Evolutionary conservation across 2,113 vertebrate species (phyloP).

Genomic region (Gymnobelideus leadbeateri): DNA sequence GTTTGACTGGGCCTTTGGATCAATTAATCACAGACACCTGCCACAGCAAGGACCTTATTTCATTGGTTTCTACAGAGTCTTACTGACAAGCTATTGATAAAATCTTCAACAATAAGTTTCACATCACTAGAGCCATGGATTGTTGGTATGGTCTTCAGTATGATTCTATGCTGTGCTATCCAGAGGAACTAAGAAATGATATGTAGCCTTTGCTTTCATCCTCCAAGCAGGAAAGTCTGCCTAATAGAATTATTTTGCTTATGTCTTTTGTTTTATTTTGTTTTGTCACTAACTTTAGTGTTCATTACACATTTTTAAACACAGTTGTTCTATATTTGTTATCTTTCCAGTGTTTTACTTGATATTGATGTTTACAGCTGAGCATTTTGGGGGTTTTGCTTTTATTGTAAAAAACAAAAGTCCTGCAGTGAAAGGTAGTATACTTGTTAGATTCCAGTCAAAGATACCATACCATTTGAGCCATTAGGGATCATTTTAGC

Average conservation of each 20-base stretch:
- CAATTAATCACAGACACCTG: conserved; percentile 85
- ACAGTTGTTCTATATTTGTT: conserved; percentile 81
- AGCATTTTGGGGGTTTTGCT: conserved; percentile 78
- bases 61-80: conserved; percentile 81
- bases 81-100: conserved; percentile 89
- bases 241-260: conserved; percentile 56
- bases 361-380: conserved; percentile 78
- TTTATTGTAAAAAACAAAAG: conserved; percentile 81
- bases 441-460: conserved; percentile 83
- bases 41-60: conserved; percentile 71
- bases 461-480: conserved; percentile 77
- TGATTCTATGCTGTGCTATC: conserved; percentile 95
- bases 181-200: conserved; percentile 93
- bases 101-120: conserved; percentile 91
- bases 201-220: conserved; percentile 70
- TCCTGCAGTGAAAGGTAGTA: conserved; percentile 82
- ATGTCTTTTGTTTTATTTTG: not conserved
- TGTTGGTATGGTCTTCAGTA: conserved; percentile 93
- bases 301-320: conserved; percentile 85
- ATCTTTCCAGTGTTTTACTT: conserved; percentile 85
- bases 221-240: conserved; percentile 53
- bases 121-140: conserved; percentile 92
- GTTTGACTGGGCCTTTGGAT: conserved; percentile 66
- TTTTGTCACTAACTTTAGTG: conserved; percentile 77
- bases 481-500: conserved; percentile 57